phyloP scores from a whole-genome alignment of 2,888 invertebrate genomes.

The Hedychridium roseum region DNA sequence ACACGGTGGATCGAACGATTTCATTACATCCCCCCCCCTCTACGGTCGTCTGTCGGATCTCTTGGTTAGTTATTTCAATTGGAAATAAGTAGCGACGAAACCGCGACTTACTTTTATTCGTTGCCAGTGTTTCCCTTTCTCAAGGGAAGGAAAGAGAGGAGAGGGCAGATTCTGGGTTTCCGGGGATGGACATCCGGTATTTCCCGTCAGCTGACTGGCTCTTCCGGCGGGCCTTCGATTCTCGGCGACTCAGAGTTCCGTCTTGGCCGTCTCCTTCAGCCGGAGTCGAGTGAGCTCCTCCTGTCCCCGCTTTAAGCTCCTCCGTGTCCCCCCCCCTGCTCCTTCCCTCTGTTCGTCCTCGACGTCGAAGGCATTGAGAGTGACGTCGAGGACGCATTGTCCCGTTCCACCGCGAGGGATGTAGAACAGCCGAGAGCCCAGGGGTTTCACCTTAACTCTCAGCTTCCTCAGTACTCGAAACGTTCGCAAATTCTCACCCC shows the following conservation, averaged over 20 bases:
- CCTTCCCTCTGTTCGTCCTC: constrained; percentile 17
- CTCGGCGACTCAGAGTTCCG: constrained; percentile 1
- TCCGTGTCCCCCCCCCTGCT: constrained; percentile 31
- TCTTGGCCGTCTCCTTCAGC: constrained; percentile 7
- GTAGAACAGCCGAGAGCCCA: no score
- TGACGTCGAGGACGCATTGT: constrained; percentile 56
- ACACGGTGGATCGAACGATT: no score
- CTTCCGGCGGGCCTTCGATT: no score
- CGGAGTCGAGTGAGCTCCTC: constrained; percentile 23
- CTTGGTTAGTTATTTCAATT: no score
- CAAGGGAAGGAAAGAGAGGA: no score
- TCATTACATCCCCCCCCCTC: constrained; percentile 14
- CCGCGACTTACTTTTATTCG: constrained; percentile 20
- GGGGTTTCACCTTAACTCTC: no score
- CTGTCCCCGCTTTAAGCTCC: constrained; percentile 41
- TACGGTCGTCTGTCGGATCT: no score
- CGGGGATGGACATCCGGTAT: no score
- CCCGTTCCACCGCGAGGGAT: constrained; percentile 39
- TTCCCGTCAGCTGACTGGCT: constrained; percentile 49
- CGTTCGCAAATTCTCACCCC: no score
- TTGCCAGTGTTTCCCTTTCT: constrained; percentile 42
- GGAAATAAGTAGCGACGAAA: no score
- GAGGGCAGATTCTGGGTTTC: no score
- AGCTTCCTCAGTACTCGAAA: no score
- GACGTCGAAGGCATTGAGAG: constrained; percentile 47